Conservation (phyloP, 2,113 vertebrate genomes). For the Campylomormyrus tamandua region DNA sequence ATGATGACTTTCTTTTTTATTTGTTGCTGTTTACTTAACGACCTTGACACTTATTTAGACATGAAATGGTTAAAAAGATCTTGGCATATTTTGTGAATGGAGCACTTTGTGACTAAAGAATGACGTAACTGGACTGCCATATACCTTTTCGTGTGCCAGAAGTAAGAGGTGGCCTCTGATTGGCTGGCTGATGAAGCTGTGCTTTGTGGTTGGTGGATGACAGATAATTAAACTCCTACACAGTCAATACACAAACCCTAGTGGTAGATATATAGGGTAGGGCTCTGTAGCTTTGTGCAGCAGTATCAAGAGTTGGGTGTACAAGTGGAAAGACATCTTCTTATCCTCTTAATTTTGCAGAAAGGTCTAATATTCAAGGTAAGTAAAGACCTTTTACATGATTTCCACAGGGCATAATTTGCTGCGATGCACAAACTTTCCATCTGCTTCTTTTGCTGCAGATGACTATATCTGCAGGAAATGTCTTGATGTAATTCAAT, state of each 20-base stretch:
- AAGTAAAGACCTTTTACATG: slow-evolving; percentile 41
- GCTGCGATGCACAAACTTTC: slow-evolving; percentile 1
- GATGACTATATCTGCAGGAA: background rate
- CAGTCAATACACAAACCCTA: slow-evolving; percentile 63
- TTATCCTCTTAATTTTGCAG: slow-evolving; percentile 43
- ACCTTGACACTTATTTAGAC: slow-evolving; percentile 61
- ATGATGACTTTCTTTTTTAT: slow-evolving; percentile 46
- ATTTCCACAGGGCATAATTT: background rate
- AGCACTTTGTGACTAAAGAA: slow-evolving; percentile 59
- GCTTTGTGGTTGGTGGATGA: slow-evolving; percentile 60
- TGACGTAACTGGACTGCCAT: slow-evolving; percentile 63
- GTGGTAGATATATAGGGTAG: slow-evolving; percentile 76
- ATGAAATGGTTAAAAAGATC: slow-evolving; percentile 52
- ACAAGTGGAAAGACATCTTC: slow-evolving; percentile 57
- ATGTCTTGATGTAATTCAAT: background rate
- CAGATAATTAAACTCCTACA: slow-evolving; percentile 72
- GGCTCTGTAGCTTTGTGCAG: slow-evolving; percentile 48
- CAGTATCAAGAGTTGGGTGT: slow-evolving; percentile 55
- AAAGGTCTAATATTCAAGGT: slow-evolving; percentile 51
- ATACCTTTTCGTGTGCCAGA: slow-evolving; percentile 48
- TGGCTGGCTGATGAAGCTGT: slow-evolving; percentile 45
- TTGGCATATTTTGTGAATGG: slow-evolving; percentile 73
- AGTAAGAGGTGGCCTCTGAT: slow-evolving; percentile 40
- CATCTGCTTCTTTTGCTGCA: background rate
- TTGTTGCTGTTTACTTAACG: slow-evolving; percentile 50